Conservation (phyloP, 2,888 invertebrate species). For the Pristionchus exspectatus region DNA sequence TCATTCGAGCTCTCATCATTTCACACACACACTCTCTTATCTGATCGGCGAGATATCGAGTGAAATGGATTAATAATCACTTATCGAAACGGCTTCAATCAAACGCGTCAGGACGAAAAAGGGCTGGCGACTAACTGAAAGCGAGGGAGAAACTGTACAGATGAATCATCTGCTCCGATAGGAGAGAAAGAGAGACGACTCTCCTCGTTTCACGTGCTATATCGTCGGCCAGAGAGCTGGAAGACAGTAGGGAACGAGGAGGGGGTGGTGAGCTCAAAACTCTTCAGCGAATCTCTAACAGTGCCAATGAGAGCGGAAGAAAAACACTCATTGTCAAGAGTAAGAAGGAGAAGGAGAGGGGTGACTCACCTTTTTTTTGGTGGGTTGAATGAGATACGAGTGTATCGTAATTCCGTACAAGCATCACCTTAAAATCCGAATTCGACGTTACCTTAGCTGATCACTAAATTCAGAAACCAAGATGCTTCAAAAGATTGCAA, state of each 20-base stretch:
- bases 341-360: slow-evolving; percentile 24
- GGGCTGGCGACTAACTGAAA: background rate
- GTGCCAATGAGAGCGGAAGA: slow-evolving; percentile 39
- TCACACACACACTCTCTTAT: background rate
- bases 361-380: background rate
- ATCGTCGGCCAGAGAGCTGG: background rate
- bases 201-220: background rate
- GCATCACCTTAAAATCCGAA: background rate
- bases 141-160: slow-evolving; percentile 3
- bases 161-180: background rate
- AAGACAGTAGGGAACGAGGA: background rate
- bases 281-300: slow-evolving; percentile 1
- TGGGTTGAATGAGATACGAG: background rate
- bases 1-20: slow-evolving; percentile 6
- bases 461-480: too few relatives aligned
- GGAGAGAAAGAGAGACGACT: background rate
- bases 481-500: too few relatives aligned
- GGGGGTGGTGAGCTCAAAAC: background rate
- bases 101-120: background rate
- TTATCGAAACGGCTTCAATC: slow-evolving; percentile 16
- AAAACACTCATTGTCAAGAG: slow-evolving; percentile 9
- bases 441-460: background rate
- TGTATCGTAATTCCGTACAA: background rate
- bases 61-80: background rate
- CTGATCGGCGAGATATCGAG: background rate